Percentiles rank a stretch among this genome's conserved stretches.
These are phyloP conservation scores for Drepana falcataria DNA, from an alignment of 2,888 invertebrate genomes.

Conservation along the genomic window DNA sequence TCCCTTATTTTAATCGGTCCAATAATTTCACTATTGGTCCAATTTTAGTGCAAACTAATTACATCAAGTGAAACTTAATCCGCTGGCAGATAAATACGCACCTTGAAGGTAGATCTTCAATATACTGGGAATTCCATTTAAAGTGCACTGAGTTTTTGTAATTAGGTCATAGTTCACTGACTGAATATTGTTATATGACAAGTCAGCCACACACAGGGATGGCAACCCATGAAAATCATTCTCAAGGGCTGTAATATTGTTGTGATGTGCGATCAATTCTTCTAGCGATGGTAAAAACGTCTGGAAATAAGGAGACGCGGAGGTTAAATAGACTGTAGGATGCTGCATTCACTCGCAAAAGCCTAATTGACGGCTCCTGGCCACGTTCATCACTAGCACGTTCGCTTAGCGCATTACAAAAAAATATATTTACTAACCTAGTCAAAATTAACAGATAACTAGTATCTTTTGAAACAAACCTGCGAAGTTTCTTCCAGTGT, in stretches of 20 bases:
- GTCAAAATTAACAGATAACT: background rate
- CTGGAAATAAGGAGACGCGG: constrained; percentile 66
- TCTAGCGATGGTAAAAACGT: constrained; percentile 87
- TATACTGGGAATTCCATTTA: constrained; percentile 87
- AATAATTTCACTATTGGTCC: too few relatives aligned
- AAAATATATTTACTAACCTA: background rate
- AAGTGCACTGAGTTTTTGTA: constrained; percentile 87
- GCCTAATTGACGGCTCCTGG: background rate
- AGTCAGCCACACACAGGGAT: constrained; percentile 87
- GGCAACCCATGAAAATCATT: constrained; percentile 91
- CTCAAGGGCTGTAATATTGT: constrained; percentile 85
- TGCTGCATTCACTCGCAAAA: background rate
- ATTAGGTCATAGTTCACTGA: constrained; percentile 86
- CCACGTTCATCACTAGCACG: constrained; percentile 17
- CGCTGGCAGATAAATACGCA: constrained; percentile 47
- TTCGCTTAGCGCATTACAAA: constrained; percentile 27
- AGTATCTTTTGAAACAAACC: constrained; percentile 64
- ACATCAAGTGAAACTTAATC: too few relatives aligned
- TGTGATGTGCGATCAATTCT: constrained; percentile 86
- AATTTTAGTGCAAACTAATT: too few relatives aligned
- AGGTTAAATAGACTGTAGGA: background rate
- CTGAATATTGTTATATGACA: constrained; percentile 87
- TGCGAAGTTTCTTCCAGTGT: constrained; percentile 90
- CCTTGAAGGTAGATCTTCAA: constrained; percentile 90
- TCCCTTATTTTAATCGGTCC: too few relatives aligned